Percentiles rank a stretch among this genome's conserved stretches.
phyloP scores from a whole-genome alignment of 1,140 invertebrate species.

The Panagrolaimus sp. region DNA sequence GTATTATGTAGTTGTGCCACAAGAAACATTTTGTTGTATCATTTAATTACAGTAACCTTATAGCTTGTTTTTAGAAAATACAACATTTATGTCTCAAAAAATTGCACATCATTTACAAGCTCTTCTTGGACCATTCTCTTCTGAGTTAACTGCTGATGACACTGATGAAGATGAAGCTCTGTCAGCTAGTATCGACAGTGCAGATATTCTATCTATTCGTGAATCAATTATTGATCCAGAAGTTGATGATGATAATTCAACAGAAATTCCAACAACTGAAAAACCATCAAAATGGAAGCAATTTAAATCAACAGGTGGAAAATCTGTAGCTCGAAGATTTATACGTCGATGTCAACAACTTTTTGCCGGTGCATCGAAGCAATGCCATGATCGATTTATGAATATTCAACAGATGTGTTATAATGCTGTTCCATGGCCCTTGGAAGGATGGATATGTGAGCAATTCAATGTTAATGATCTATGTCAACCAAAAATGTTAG shows the following conservation, averaged over 20 bases:
- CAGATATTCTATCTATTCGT: neutral
- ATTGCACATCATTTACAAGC: constrained; percentile 17
- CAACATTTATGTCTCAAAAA: constrained; percentile 25
- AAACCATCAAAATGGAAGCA: neutral
- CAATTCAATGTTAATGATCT: constrained; percentile 26
- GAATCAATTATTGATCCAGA: constrained; percentile 2
- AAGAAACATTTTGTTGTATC: too few relatives aligned
- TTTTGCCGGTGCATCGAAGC: neutral
- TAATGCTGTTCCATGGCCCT: constrained; percentile 20
- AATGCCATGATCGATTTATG: constrained; percentile 26
- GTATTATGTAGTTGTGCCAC: too few relatives aligned
- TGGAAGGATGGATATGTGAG: constrained; percentile 26
- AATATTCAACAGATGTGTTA: constrained; percentile 32
- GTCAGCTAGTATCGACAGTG: constrained; percentile 22
- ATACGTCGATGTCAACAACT: constrained; percentile 1
- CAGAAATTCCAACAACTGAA: constrained; percentile 12
- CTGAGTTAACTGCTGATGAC: constrained; percentile 22
- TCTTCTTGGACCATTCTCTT: constrained; percentile 29
- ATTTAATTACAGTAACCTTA: neutral
- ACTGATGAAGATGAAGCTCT: constrained; percentile 35
- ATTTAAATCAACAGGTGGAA: neutral
- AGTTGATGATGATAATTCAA: constrained; percentile 1
- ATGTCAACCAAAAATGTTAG: constrained; percentile 23
- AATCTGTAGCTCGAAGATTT: neutral
- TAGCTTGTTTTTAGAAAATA: neutral